A percentile compares a stretch with the other conserved stretches of the same genome.
Evolutionary conservation across 1,140 invertebrate genomes (phyloP).

Genomic region (Sipha flava): DNA sequence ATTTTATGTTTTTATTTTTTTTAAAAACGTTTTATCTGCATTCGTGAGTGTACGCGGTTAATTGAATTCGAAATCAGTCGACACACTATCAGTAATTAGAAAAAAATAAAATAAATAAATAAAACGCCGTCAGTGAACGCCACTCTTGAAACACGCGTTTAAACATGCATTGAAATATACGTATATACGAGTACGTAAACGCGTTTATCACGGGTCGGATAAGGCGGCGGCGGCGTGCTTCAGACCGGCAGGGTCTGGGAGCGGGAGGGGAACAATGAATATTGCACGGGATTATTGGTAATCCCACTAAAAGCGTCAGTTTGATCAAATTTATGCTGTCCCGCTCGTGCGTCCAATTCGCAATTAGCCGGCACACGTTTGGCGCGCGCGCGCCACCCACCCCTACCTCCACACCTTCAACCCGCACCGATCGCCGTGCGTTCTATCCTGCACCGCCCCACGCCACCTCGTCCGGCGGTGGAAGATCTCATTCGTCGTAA

Average conservation of each 20-base stretch:
- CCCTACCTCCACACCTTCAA: not conserved
- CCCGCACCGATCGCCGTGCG: not conserved
- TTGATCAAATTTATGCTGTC: slow-evolving; percentile 32
- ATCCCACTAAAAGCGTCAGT: slow-evolving; percentile 32
- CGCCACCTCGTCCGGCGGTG: not conserved
- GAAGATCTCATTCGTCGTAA: slow-evolving; percentile 32
- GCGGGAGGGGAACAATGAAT: slow-evolving; percentile 20
- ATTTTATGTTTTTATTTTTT: too few relatives aligned
- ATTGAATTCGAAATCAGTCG: not conserved
- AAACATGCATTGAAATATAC: too few relatives aligned
- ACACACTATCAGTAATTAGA: not conserved
- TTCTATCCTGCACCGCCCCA: not conserved
- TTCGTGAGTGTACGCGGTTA: not conserved
- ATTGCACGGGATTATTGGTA: slow-evolving; percentile 31
- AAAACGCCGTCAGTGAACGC: too few relatives aligned
- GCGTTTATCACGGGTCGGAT: not conserved
- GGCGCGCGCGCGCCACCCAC: not conserved
- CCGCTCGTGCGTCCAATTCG: slow-evolving; percentile 27
- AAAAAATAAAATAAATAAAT: not conserved
- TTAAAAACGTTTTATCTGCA: too few relatives aligned
- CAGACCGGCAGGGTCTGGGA: not conserved
- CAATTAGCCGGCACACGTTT: slow-evolving; percentile 28
- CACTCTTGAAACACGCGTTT: too few relatives aligned
- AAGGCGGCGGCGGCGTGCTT: too few relatives aligned
- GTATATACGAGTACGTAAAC: too few relatives aligned